Evolutionary conservation across 2,888 invertebrate species (phyloP).

Genomic region (Prosopocoilus inquinatus): DNA sequence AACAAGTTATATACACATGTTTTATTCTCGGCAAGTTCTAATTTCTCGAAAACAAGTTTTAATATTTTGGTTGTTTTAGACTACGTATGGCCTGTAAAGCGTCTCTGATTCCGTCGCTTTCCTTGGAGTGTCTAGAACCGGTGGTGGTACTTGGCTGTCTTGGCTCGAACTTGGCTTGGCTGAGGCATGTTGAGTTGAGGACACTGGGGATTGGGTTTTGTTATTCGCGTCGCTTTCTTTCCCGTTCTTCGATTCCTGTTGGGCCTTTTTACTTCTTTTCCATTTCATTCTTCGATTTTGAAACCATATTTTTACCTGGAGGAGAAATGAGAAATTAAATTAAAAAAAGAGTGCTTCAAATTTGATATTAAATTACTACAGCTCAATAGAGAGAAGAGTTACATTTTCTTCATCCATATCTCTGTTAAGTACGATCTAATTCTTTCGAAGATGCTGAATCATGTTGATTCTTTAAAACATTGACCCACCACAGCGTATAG

Average conservation of each 20-base stretch:
- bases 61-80: conserved; percentile 42
- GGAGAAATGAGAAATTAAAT: conserved; percentile 24
- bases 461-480: too few species aligned
- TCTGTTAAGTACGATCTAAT: too few species aligned
- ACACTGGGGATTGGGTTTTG: conserved; percentile 20
- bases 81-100: conserved; percentile 53
- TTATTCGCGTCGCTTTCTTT: conserved; percentile 43
- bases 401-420: too few species aligned
- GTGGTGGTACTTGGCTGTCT: conserved; percentile 17
- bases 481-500: too few species aligned
- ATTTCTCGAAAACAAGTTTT: too few species aligned
- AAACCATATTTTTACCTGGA: conserved; percentile 97
- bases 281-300: conserved; percentile 99
- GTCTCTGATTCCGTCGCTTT: conserved; percentile 48
- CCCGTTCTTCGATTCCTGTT: conserved; percentile 74
- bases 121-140: conserved; percentile 26
- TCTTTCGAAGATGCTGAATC: too few species aligned
- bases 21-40: neutral
- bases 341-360: too few species aligned
- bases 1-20: conserved; percentile 12
- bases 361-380: too few species aligned
- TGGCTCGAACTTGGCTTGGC: conserved; percentile 22
- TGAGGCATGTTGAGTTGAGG: conserved; percentile 21
- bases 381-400: too few species aligned
- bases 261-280: conserved; percentile 96